Percentiles rank a stretch among this genome's conserved stretches.
These are phyloP conservation scores for Pollenia amentaria DNA, from an alignment of 2,888 invertebrate species.

Conservation along the genomic window DNA sequence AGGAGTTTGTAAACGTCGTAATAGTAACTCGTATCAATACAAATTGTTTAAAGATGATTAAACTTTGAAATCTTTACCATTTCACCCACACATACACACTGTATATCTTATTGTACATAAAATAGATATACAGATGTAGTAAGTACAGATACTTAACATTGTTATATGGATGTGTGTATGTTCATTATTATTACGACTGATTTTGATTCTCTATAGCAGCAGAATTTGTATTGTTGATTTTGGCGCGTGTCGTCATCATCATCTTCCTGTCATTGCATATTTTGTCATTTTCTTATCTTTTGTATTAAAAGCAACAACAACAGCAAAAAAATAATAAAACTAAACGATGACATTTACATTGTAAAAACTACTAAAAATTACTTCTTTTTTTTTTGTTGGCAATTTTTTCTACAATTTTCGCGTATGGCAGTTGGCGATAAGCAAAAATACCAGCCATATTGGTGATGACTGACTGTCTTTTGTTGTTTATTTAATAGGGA, in stretches of 20 bases:
- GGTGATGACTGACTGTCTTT: conserved; percentile 4
- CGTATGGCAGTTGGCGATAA: conserved; percentile 48
- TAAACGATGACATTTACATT: conserved; percentile 43
- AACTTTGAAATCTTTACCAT: conserved; percentile 45
- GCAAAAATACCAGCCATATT: conserved; percentile 9
- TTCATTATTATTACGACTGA: not conserved
- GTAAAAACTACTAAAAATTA: conserved; percentile 52
- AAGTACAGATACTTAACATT: too few relatives aligned
- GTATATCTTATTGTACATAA: not conserved
- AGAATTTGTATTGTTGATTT: conserved; percentile 51
- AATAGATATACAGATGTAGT: too few relatives aligned
- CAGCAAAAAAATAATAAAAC: conserved; percentile 12
- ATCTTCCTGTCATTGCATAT: conserved; percentile 51
- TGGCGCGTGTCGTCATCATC: conserved; percentile 67
- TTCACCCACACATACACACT: conserved; percentile 24
- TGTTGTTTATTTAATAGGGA: too few relatives aligned
- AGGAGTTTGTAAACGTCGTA: not conserved
- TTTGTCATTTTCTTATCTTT: conserved; percentile 58
- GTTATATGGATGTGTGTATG: not conserved
- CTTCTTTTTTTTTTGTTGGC: not conserved
- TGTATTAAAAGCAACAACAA: conserved; percentile 24
- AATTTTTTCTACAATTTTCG: conserved; percentile 20
- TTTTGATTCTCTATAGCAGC: not conserved
- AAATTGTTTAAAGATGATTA: conserved; percentile 59
- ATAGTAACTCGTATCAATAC: conserved; percentile 21